phyloP scores from a whole-genome alignment of 1,140 invertebrate species.

The Drosophila littoralis region DNA sequence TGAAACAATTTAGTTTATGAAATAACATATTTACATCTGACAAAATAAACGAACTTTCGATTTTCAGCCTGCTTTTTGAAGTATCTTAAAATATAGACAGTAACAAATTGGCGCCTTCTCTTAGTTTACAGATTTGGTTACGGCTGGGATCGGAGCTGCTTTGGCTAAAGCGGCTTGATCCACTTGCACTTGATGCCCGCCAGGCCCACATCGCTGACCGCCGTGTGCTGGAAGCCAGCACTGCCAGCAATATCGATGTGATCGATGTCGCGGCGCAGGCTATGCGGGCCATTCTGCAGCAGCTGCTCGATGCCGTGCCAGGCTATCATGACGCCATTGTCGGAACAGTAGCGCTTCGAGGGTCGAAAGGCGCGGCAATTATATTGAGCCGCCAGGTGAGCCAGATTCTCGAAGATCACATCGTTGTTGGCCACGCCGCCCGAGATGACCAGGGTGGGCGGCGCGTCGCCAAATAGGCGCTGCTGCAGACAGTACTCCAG shows the following conservation, averaged over 20 bases:
- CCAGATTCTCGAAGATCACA: slow-evolving; percentile 90
- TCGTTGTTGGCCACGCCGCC: slow-evolving; percentile 98
- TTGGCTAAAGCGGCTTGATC: slow-evolving; percentile 55
- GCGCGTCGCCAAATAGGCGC: slow-evolving; percentile 84
- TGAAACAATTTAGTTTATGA: too few species aligned
- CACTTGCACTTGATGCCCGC: slow-evolving; percentile 87
- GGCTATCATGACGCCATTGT: slow-evolving; percentile 99
- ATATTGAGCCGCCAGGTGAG: slow-evolving; percentile 88
- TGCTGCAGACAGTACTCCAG: slow-evolving; percentile 89
- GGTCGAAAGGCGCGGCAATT: slow-evolving; percentile 90
- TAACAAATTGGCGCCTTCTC: too few species aligned
- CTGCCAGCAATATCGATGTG: slow-evolving; percentile 85
- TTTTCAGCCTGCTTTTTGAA: too few species aligned
- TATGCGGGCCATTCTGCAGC: slow-evolving; percentile 82
- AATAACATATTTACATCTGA: too few species aligned
- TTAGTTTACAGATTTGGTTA: too few species aligned
- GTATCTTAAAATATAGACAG: too few species aligned
- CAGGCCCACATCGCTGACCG: slow-evolving; percentile 85
- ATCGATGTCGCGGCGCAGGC: slow-evolving; percentile 85
- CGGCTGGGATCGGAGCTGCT: too few species aligned
- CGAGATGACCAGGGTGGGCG: slow-evolving; percentile 91
- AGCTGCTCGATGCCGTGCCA: slow-evolving; percentile 97
- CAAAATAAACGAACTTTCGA: too few species aligned
- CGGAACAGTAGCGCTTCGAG: slow-evolving; percentile 95
- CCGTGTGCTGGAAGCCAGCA: slow-evolving; percentile 86